phyloP scores from a whole-genome alignment of 2,888 invertebrate genomes.

The Gari tellinella region DNA sequence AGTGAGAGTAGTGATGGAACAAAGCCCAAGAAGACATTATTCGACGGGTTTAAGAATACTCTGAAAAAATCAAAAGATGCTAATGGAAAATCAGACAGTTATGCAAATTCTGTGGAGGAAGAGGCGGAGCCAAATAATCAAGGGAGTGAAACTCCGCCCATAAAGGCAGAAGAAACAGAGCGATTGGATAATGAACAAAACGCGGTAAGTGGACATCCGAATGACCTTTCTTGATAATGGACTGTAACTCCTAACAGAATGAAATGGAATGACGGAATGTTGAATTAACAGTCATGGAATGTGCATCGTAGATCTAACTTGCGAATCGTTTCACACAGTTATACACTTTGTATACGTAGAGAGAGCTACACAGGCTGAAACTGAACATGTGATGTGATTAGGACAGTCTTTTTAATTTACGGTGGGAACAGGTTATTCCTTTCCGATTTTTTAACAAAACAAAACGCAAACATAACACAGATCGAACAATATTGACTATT shows the following conservation, averaged over 20 bases:
- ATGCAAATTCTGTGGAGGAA: conserved; percentile 57
- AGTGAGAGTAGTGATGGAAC: conserved; percentile 73
- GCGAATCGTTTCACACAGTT: no score
- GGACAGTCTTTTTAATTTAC: no score
- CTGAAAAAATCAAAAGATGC: conserved; percentile 86
- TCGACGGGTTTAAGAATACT: conserved; percentile 88
- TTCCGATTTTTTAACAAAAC: no score
- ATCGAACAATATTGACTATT: no score
- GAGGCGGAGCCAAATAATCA: conserved; percentile 36
- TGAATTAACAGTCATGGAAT: no score
- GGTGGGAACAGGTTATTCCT: no score
- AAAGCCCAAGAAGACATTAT: conserved; percentile 86
- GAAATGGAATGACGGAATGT: conserved; percentile 18
- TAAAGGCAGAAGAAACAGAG: conserved; percentile 57
- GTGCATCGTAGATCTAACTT: no score
- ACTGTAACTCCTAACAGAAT: conserved; percentile 18
- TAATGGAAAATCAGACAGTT: conserved; percentile 53
- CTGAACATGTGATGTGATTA: no score
- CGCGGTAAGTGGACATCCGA: conserved; percentile 70
- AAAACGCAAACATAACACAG: no score
- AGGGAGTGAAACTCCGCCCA: conserved; percentile 43
- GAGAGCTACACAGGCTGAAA: no score
- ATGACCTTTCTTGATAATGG: conserved; percentile 36
- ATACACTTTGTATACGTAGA: no score
- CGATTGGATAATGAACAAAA: conserved; percentile 63